Conservation (phyloP, 2,797 vertebrate species). For the Anguilla obscura region DNA sequence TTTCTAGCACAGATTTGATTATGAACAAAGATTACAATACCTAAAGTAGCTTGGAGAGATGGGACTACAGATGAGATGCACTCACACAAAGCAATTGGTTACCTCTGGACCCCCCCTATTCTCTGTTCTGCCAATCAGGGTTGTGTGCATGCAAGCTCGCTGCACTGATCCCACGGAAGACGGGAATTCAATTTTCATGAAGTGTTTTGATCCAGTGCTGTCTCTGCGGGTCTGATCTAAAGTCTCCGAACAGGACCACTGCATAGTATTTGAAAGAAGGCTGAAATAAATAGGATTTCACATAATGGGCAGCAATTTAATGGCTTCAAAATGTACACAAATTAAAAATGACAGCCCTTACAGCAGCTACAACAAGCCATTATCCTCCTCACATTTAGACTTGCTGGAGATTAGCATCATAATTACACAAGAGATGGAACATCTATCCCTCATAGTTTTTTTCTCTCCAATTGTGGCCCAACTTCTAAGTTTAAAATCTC, state of each 20-base stretch:
- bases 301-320: neutral
- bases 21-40: neutral
- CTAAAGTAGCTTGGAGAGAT: neutral
- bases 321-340: neutral
- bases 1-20: neutral
- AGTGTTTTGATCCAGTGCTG: neutral
- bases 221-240: neutral
- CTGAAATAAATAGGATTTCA: slow-evolving; percentile 6
- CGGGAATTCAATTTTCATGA: neutral
- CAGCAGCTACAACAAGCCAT: neutral
- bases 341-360: neutral
- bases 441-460: neutral
- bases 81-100: neutral
- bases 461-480: neutral
- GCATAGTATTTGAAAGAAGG: neutral
- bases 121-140: neutral
- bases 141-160: neutral
- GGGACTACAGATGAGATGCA: neutral
- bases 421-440: neutral
- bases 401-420: neutral
- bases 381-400: neutral
- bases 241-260: neutral
- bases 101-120: neutral
- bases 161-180: neutral
- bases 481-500: neutral